A percentile compares a stretch with the other conserved stretches of the same genome.
These are phyloP conservation scores for Heterotis niloticus DNA, from an alignment of 2,113 vertebrate genomes.

Conservation along the genomic window DNA sequence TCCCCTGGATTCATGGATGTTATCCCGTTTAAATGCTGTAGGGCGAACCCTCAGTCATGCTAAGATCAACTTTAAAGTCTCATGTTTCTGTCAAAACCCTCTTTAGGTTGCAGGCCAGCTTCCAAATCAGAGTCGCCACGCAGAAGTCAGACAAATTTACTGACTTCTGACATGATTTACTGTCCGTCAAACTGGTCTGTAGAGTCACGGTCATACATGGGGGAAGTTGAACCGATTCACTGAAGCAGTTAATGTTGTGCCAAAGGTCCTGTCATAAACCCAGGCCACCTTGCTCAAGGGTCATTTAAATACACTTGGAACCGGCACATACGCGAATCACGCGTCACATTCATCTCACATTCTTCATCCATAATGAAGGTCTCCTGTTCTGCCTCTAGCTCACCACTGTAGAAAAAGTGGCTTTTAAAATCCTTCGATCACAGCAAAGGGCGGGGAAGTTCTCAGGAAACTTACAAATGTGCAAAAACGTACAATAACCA, in stretches of 20 bases:
- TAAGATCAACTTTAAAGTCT: constrained; percentile 37
- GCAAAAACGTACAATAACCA: too few relatives aligned
- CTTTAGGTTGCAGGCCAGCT: neutral
- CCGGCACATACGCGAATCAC: constrained; percentile 86
- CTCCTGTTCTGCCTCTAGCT: constrained; percentile 73
- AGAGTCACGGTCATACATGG: constrained; percentile 66
- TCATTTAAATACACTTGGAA: constrained; percentile 70
- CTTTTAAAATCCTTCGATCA: too few relatives aligned
- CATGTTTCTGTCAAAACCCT: constrained; percentile 35
- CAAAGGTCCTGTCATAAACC: constrained; percentile 69
- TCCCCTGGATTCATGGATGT: too few relatives aligned
- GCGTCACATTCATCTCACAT: constrained; percentile 70
- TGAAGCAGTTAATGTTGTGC: constrained; percentile 84
- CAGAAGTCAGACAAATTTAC: constrained; percentile 39
- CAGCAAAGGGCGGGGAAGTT: too few relatives aligned
- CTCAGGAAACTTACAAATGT: too few relatives aligned
- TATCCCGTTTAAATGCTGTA: neutral
- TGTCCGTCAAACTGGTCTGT: constrained; percentile 59
- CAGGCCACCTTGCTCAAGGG: constrained; percentile 68
- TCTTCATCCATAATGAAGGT: constrained; percentile 81
- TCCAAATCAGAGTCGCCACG: neutral
- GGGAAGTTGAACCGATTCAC: constrained; percentile 83
- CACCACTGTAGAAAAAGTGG: too few relatives aligned
- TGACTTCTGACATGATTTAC: constrained; percentile 54
- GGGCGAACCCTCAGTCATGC: neutral